Base-by-base conservation (phyloP, 2,888 invertebrate genomes). In the Drosophila limbata region DNA sequence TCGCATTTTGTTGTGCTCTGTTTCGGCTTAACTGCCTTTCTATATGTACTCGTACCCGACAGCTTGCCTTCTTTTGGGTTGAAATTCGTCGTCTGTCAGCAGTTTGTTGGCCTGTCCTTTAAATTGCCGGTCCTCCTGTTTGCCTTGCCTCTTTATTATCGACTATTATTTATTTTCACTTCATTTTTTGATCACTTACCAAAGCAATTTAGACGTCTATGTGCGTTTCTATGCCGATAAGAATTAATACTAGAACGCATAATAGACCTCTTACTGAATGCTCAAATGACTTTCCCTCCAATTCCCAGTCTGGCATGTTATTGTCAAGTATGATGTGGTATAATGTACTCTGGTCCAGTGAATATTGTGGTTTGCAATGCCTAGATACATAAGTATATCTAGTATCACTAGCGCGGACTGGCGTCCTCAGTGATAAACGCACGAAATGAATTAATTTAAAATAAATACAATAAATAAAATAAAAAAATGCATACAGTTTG, bases 131-230 rank as follows among this genome's bases (percentile, higher is more conserved):
- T 33, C 33, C 40, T 48, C 9, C 55, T 47, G 39, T 37, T 19
- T 47, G 35, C 8, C 35, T 45, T 37, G 19, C 35, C 40, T 19
- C 40, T 50, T 53, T 40, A 39, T 60, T 40, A 39, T 60, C 52
- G 64, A 70, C 71, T 62, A 71, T 75, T 75, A 77, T 75, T 71
- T 75, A 77, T 72, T 75, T 77, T 70, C 77, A 77, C 63, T 75
- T 69, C 56, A 77, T 65, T 75, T 64, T 66, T 67, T 64, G 50
- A 51, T 65, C 63, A 70, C 72, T 77, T 84, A 77, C 65, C 62
- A 71, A 35, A 55, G 21, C 79, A 73, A 76, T 76, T 79, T 71
- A 73, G 82, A 82, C 73, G 79, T 82, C 70, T 79, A 69, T 70
- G 79, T 66, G 81, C 67, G 68, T 73, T 77, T 59, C 56, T 62